Percentiles rank a stretch among this genome's conserved stretches.
Conservation (phyloP, 2,797 vertebrate species). For the Bradypodion pumilum region DNA sequence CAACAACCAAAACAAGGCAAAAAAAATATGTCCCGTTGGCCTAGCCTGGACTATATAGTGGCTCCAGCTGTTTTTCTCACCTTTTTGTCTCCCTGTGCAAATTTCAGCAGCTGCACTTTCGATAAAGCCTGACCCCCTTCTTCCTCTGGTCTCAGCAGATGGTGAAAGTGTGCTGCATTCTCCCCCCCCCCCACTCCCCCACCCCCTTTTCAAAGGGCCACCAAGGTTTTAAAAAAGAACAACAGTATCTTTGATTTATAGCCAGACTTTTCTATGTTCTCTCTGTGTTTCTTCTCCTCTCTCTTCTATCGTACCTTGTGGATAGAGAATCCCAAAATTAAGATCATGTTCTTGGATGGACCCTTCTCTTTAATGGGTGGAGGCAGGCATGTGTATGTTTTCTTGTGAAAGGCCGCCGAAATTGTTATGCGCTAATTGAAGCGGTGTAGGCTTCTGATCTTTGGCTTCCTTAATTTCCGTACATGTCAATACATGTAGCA, state of each 20-base stretch:
- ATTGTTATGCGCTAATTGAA: slow-evolving; percentile 28
- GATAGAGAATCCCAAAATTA: slow-evolving; percentile 30
- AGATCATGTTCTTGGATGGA: slow-evolving; percentile 45
- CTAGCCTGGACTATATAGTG: slow-evolving; percentile 60
- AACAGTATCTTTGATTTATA: slow-evolving; percentile 61
- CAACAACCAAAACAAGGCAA: slow-evolving; percentile 16
- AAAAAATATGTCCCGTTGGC: no score
- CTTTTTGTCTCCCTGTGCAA: slow-evolving; percentile 1
- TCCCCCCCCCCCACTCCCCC: slow-evolving; percentile 36
- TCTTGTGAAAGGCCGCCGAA: slow-evolving; percentile 53
- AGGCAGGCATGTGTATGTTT: background rate
- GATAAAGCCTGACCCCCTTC: slow-evolving; percentile 38
- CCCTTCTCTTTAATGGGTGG: slow-evolving; percentile 19
- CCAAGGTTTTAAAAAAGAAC: slow-evolving; percentile 69
- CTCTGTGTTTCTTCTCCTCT: slow-evolving; percentile 39
- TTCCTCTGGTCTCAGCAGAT: slow-evolving; percentile 54
- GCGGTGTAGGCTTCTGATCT: slow-evolving; percentile 31
- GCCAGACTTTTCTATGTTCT: slow-evolving; percentile 70
- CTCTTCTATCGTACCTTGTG: slow-evolving; percentile 38
- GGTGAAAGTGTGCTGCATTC: slow-evolving; percentile 61
- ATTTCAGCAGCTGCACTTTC: slow-evolving; percentile 47
- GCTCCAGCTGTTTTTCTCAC: slow-evolving; percentile 21
- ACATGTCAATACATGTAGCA: slow-evolving; percentile 27
- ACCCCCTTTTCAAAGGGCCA: slow-evolving; percentile 57
- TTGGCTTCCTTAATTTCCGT: slow-evolving; percentile 30